These are phyloP conservation scores for Melipona beecheii DNA, from an alignment of 2,888 invertebrate species.

Conservation along the genomic window DNA sequence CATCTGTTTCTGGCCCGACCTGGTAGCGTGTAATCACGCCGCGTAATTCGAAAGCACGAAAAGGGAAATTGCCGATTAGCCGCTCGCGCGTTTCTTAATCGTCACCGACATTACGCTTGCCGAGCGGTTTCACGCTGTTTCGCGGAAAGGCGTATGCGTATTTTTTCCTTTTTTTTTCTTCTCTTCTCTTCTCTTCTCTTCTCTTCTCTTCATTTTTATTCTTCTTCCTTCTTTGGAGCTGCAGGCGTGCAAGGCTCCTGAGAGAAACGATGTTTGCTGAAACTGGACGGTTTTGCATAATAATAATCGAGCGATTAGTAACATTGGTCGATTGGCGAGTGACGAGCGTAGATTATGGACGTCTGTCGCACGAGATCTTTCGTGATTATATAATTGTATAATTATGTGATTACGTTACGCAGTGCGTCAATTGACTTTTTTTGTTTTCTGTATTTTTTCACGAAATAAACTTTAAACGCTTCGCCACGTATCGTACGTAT, in stretches of 20 bases:
- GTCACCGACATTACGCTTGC: slow-evolving; percentile 60
- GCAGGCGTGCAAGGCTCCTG: not conserved
- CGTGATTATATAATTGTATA: not conserved
- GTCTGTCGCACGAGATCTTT: not conserved
- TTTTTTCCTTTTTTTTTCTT: not conserved
- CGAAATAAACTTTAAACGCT: not conserved
- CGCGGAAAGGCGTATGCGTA: not conserved
- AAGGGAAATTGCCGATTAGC: slow-evolving; percentile 79
- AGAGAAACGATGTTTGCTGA: not conserved
- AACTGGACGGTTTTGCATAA: not conserved
- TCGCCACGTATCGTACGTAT: not conserved
- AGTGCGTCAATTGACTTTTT: too few relatives aligned
- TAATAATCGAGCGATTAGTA: slow-evolving; percentile 1
- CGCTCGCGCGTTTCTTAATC: slow-evolving; percentile 71
- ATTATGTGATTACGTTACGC: not conserved
- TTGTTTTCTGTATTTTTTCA: too few relatives aligned
- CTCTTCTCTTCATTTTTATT: too few relatives aligned
- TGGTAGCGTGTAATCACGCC: slow-evolving; percentile 76
- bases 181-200: not conserved
- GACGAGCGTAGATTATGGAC: not conserved
- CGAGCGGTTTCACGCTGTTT: slow-evolving; percentile 17
- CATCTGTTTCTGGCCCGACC: slow-evolving; percentile 71
- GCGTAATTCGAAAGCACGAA: slow-evolving; percentile 78
- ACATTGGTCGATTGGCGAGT: not conserved
- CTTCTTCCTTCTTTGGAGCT: not conserved